phyloP scores from a whole-genome alignment of 2,113 vertebrate genomes.

The Genyomyrus donnyi region DNA sequence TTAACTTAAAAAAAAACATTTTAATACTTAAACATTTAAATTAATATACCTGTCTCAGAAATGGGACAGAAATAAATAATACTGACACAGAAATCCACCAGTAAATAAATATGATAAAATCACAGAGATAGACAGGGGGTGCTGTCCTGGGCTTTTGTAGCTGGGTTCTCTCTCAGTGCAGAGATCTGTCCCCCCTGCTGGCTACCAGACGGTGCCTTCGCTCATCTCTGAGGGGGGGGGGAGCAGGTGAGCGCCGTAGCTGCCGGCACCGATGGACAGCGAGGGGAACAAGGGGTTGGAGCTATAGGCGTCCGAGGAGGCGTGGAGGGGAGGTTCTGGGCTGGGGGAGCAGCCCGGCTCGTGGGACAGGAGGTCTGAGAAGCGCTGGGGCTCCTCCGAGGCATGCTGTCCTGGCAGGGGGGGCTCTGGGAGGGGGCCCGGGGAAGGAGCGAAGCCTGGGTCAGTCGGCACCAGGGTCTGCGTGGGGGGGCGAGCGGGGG shows the following conservation, averaged over 20 bases:
- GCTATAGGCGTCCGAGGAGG: conserved; percentile 87
- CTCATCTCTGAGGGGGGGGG: conserved; percentile 90
- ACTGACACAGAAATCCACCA: conserved; percentile 18
- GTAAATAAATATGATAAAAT: conserved; percentile 22
- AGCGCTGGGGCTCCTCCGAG: conserved; percentile 80
- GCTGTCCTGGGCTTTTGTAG: not conserved
- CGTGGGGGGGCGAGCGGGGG: conserved; percentile 84
- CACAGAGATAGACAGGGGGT: not conserved
- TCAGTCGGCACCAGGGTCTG: conserved; percentile 93
- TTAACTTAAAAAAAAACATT: not conserved
- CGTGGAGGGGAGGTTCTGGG: conserved; percentile 86
- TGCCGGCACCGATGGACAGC: conserved; percentile 74
- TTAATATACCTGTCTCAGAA: not conserved
- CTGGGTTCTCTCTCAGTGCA: not conserved
- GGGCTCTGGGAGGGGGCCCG: conserved; percentile 84
- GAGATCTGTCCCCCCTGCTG: not conserved
- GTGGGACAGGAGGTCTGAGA: conserved; percentile 81
- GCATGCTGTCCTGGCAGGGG: conserved; percentile 83
- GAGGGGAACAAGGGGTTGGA: conserved; percentile 82
- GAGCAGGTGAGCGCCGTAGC: conserved; percentile 88
- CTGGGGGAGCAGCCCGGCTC: conserved; percentile 88
- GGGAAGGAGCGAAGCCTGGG: conserved; percentile 84
- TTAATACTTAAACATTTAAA: not conserved
- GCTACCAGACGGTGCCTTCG: conserved; percentile 93
- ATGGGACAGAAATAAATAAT: not conserved